These are phyloP conservation scores for Pithys albifrons DNA, from an alignment of 2,113 vertebrate genomes.

Conservation along the genomic window DNA sequence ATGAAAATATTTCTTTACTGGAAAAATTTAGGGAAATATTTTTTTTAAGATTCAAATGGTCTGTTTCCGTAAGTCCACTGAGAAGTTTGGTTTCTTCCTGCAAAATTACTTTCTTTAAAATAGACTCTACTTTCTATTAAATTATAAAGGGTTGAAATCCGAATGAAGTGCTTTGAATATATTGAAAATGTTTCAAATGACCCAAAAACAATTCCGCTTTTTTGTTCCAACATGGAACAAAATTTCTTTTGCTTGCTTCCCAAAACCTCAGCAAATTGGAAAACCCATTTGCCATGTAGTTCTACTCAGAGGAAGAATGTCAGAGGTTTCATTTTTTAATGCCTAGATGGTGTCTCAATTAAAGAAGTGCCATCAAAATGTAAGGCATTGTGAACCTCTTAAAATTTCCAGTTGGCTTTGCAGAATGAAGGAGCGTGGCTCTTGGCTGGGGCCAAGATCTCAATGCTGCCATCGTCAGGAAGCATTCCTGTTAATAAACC, in stretches of 20 bases:
- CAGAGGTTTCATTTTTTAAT: not conserved
- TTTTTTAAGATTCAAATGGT: constrained; percentile 35
- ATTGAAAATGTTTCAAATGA: constrained; percentile 45
- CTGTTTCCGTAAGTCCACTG: constrained; percentile 17
- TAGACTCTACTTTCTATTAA: constrained; percentile 49
- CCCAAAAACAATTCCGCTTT: constrained; percentile 5
- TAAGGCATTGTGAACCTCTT: not conserved
- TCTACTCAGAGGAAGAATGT: not conserved
- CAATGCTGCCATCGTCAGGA: not conserved
- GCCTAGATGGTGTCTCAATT: not conserved
- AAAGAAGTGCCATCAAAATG: not conserved
- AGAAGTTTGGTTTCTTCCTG: constrained; percentile 49
- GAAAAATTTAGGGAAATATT: constrained; percentile 30
- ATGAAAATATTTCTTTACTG: constrained; percentile 49
- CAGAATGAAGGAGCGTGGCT: not conserved
- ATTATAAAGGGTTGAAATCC: constrained; percentile 47
- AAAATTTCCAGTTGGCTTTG: not conserved
- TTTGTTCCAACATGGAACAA: not conserved
- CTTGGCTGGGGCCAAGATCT: not conserved
- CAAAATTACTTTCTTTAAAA: constrained; percentile 63
- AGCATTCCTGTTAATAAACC: not conserved
- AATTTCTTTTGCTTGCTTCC: constrained; percentile 38
- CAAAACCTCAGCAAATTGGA: constrained; percentile 48
- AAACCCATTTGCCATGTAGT: constrained; percentile 32
- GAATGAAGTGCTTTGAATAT: constrained; percentile 62